Base-by-base conservation (phyloP, 2,888 invertebrate species). In the Rhagonycha fulva region DNA sequence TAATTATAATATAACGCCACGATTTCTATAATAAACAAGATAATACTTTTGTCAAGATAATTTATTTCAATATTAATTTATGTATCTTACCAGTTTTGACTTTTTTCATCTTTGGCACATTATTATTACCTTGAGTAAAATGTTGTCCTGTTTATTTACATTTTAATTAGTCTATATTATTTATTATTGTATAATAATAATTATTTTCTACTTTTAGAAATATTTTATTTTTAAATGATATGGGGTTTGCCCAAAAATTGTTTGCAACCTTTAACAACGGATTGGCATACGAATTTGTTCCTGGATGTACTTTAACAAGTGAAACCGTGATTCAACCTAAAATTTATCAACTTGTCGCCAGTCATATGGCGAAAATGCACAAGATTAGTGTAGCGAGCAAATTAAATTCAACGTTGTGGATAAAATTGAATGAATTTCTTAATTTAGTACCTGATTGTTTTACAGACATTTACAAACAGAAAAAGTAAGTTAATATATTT, bases 201-300 rank as follows among this genome's bases (percentile, higher is more conserved):
- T 14, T 12, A 23, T 68, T 28, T 14, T 72, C 12, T 32, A 11
- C 30, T 79, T 75, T 71, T 76, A 89, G 89, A 80, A 91, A 91
- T 83, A 90, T 91, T 76, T 85, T 89, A 78, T 82, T 93, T 80
- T 88, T 96, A 79, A 91, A 96, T 86, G 90, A 91, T 77, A 91
- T 92, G 81, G 95, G 94, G 14, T 91, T 96, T 82, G 96, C 97
- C 66, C 96, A 98, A 71, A 91, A 93, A 68, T 89, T 99, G 67
- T 97, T 95, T 89, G 98, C 96, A 69, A 93, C 94, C 68, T 99
- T 99, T 88, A 91, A 93, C 82, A 99, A 99, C 90, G 99, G 99
- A 11, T 89, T 99, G 80, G 95, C 94, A 62, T 99, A 98, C 87
- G 94, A 96, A 87, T 96, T 92, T 87, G 91, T 94, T 80, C 94